These are phyloP conservation scores for Oligia strigilis DNA, from an alignment of 2,888 invertebrate genomes.

Conservation along the genomic window DNA sequence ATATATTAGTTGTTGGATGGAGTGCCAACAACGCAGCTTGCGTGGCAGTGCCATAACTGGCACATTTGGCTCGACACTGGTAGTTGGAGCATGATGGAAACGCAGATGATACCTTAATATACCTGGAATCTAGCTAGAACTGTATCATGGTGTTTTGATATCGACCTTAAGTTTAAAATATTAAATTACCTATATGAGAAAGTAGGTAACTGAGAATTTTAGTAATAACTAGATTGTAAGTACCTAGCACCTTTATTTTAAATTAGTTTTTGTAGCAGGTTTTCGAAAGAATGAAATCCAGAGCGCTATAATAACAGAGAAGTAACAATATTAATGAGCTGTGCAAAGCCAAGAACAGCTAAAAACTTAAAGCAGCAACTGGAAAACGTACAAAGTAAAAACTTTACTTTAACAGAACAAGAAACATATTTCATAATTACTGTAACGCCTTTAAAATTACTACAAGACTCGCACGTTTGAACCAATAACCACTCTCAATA, in stretches of 20 bases:
- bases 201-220: not conserved
- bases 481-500: not conserved
- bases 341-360: not conserved
- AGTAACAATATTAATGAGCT: not conserved
- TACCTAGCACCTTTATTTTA: not conserved
- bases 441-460: not conserved
- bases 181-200: not conserved
- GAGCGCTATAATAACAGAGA: not conserved
- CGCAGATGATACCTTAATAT: slow-evolving; percentile 1
- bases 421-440: not conserved
- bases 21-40: slow-evolving; percentile 42
- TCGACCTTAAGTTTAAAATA: not conserved
- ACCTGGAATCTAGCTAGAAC: slow-evolving; percentile 18
- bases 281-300: not conserved
- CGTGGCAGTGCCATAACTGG: slow-evolving; percentile 22
- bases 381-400: not conserved
- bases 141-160: not conserved
- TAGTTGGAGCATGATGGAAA: slow-evolving; percentile 17
- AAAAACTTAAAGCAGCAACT: not conserved
- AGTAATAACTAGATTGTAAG: not conserved
- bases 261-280: not conserved
- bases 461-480: not conserved
- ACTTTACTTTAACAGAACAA: not conserved
- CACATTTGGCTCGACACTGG: slow-evolving; percentile 46
- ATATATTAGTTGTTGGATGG: not conserved